Evolutionary conservation across 2,797 vertebrate genomes (phyloP), one percentile per base, ranked within the genome.

Genomic region (Alcedo atthis): DNA sequence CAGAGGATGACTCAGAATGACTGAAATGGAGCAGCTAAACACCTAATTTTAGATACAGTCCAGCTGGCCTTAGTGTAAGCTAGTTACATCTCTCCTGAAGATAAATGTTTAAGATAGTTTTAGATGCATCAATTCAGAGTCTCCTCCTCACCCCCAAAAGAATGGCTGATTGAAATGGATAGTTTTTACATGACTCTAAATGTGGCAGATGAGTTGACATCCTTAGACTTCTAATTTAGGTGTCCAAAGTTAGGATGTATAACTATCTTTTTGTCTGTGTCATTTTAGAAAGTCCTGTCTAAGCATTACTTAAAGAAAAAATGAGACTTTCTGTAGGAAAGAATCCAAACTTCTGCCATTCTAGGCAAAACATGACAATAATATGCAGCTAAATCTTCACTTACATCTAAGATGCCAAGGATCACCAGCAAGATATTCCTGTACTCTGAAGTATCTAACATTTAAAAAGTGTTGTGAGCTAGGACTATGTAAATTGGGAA

Each of bases 1-100:
- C 92, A 92, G 63, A 67, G 21, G 45, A 77, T 94, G 91, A 95
- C 45, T 94, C 91, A 92, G 84, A 84, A 82, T 74, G 45, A 28
- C 71, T 89, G 68, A 89, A 71, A 24, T 74, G 57, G 62, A 85
- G 76, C 24, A 30, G 25, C 42, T 74, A 78, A 64, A 13, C 15
- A 37, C 9, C 13, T 91, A 81, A 91, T 87, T 94, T 94, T 88
- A 85, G 58, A 26, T 64, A 22, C 25, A 77, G 55, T 37, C 32
- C 66, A 87, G 33, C 54, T 87, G 77, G 28, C 37, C 35, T 83
- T 59, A 57, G 53, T n/a, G 49, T 78, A 26, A 40, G 28, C 25
- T 82, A 63, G 53, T 70, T 87, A 43, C 7, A 62, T 2, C 5
- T 7, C 21, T 77, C 32, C 12, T 77, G 81, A 83, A 64, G 57